These are phyloP conservation scores for Orthonevra nobilis DNA, from an alignment of 2,888 invertebrate genomes.

Conservation along the genomic window DNA sequence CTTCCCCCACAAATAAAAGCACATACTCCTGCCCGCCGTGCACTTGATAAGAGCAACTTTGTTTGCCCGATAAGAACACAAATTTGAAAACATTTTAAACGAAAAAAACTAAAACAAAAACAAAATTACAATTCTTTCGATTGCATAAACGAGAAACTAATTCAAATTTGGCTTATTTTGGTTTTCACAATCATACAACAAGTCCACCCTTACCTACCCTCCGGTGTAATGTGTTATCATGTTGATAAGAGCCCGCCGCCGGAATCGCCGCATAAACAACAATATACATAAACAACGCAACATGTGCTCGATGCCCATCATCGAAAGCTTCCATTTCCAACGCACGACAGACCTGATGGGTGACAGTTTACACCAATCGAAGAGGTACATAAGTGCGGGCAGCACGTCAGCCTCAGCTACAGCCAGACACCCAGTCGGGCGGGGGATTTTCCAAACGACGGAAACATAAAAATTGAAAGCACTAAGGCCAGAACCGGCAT, in stretches of 20 bases:
- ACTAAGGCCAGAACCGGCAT: conserved; percentile 48
- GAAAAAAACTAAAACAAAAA: too few relatives aligned
- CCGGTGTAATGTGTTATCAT: conserved; percentile 29
- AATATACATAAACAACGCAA: conserved; percentile 49
- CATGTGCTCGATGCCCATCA: conserved; percentile 51
- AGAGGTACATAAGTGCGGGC: too few relatives aligned
- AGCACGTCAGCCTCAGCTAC: conserved; percentile 2
- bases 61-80: conserved; percentile 25
- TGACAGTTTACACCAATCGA: too few relatives aligned
- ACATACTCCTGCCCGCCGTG: too few relatives aligned
- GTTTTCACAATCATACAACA: conserved; percentile 2
- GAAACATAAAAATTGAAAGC: conserved; percentile 16
- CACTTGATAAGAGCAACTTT: conserved; percentile 17
- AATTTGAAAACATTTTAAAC: too few relatives aligned
- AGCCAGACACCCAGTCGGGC: conserved; percentile 3
- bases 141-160: conserved; percentile 47
- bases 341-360: conserved; percentile 27
- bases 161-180: conserved; percentile 25
- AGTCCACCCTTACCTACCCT: conserved; percentile 50
- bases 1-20: too few relatives aligned
- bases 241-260: conserved; percentile 20
- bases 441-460: conserved; percentile 9
- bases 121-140: not conserved
- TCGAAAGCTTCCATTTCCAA: conserved; percentile 18
- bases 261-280: conserved; percentile 29